Base-by-base conservation (phyloP, 2,113 vertebrate species). In the Phrynocephalus versicolor region DNA sequence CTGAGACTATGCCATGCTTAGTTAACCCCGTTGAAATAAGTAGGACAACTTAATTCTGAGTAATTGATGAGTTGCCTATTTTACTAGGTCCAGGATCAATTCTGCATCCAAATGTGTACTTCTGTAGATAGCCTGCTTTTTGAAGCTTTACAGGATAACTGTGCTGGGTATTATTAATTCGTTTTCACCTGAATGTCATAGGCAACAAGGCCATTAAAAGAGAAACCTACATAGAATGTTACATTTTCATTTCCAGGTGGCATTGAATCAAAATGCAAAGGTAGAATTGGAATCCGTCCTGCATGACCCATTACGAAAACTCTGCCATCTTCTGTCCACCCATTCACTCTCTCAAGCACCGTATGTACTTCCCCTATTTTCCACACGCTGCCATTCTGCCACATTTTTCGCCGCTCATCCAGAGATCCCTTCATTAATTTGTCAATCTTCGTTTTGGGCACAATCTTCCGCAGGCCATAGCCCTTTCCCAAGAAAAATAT, bases 401-500 rank as follows among this genome's bases (percentile, higher is more conserved):
- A 97, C 19, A 96, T 97, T 92, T 94, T 92, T 6, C 96, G 96
- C 77, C 85, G 96, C 84, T 97, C 96, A 57, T 95, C 81, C 58
- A 97, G 85, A 1, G 96, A 25, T 0, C 95, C 95, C 3, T n/a
- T 67, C 25, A 95, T 94, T 19, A 94, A 58, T 27, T 96, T 96
- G 64, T 97, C 95, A 88, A 97, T 91, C 81, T 92, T 96, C 60
- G 65, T 95, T 92, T 96, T 97, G 89, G 97, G 95, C 3, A 97
- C 94, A 87, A 97, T 95, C 89, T 97, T 97, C 5, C 79, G n/a
- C 88, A 97, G 92, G 15, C 95, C 96, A 15, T 83, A 93, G 41
- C 95, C 96, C 55, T 85, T 96, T 60, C 97, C 96, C 6, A 98
- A 88, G 77, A 96, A 97, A 77, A 97, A 97, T 75, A 96, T 96